Evolutionary conservation across 2,113 vertebrate species (phyloP).

Genomic region (Fregata magnificens): DNA sequence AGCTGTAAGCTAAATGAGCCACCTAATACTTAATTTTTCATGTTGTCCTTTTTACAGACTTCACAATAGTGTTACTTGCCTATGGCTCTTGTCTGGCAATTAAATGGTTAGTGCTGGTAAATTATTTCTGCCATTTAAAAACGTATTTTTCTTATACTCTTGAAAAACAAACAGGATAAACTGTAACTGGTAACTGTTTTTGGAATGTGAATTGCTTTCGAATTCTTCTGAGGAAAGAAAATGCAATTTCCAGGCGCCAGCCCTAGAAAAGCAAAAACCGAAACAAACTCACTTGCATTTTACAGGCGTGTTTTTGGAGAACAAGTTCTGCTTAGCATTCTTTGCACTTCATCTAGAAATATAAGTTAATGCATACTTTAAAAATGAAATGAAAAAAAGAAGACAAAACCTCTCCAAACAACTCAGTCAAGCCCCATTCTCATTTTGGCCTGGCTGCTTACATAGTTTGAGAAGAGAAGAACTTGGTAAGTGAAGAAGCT

Average conservation of each 20-base stretch:
- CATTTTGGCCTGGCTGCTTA: not conserved
- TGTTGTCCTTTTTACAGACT: not conserved
- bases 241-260: not conserved
- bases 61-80: not conserved
- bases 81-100: not conserved
- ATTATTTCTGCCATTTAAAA: not conserved
- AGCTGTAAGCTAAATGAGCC: conserved; percentile 14
- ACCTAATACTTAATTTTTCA: not conserved
- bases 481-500: not conserved
- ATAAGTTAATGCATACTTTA: not conserved
- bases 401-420: not conserved
- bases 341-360: not conserved
- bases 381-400: not conserved
- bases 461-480: not conserved
- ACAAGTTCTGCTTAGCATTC: not conserved
- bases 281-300: not conserved
- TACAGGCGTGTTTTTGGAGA: not conserved
- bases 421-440: not conserved
- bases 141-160: not conserved
- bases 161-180: not conserved
- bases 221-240: conserved; percentile 20
- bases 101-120: not conserved
- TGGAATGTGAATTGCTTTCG: not conserved
- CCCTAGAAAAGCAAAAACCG: not conserved
- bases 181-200: not conserved